Percentiles rank a stretch among this genome's conserved stretches.
These are phyloP conservation scores for Fragum sueziense DNA, from an alignment of 2,888 invertebrate species.

Conservation along the genomic window DNA sequence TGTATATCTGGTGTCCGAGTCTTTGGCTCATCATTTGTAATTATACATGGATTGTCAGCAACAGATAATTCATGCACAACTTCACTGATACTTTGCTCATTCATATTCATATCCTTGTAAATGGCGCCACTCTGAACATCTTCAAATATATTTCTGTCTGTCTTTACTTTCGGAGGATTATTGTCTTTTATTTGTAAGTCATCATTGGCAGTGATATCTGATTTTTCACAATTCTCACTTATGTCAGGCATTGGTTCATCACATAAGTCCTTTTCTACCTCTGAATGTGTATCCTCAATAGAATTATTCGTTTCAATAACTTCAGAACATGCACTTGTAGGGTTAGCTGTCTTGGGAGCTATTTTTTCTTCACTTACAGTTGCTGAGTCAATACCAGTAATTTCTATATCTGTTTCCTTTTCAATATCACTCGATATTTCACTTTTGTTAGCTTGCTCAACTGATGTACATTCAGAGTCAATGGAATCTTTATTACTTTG, in stretches of 20 bases:
- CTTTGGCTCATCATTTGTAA: too few relatives aligned
- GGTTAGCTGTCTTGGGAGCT: background rate
- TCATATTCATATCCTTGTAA: background rate
- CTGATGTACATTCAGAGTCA: too few relatives aligned
- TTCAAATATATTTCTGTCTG: conserved; percentile 17
- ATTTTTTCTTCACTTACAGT: too few relatives aligned
- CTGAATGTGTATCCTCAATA: too few relatives aligned
- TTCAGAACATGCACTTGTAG: too few relatives aligned
- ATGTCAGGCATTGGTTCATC: background rate
- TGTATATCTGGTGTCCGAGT: background rate
- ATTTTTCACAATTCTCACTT: too few relatives aligned
- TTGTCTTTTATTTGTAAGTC: background rate
- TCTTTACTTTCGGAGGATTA: background rate
- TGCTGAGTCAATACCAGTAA: background rate
- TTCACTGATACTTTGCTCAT: background rate
- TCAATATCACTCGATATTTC: too few relatives aligned
- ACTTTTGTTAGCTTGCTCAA: too few relatives aligned
- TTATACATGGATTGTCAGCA: background rate
- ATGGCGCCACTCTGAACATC: background rate
- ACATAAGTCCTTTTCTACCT: background rate
- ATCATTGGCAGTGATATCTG: too few relatives aligned
- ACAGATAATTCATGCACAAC: background rate
- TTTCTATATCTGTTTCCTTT: background rate
- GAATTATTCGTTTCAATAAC: too few relatives aligned
- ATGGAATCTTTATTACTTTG: too few relatives aligned